Conservation (phyloP, 2,888 invertebrate genomes). For the Drosophila formosana region DNA sequence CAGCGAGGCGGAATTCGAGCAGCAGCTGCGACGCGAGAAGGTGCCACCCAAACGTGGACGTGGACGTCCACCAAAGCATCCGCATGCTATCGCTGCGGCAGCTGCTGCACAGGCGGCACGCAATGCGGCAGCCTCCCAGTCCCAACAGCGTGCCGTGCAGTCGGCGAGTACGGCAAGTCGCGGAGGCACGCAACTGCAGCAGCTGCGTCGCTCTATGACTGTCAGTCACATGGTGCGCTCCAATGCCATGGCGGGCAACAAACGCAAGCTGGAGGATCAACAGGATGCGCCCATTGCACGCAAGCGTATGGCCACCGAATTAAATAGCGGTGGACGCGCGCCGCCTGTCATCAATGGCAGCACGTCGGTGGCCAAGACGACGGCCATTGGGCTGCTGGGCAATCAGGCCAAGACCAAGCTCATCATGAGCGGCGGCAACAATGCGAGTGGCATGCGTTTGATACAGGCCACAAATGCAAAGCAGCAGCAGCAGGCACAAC, state of each 20-base stretch:
- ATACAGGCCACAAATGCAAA: slow-evolving; percentile 30
- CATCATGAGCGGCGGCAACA: slow-evolving; percentile 9
- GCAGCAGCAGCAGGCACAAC: slow-evolving; percentile 13
- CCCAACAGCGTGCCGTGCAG: slow-evolving; percentile 1
- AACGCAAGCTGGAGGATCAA: slow-evolving; percentile 65
- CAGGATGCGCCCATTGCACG: slow-evolving; percentile 53
- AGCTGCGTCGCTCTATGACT: slow-evolving; percentile 67
- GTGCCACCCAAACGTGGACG: slow-evolving; percentile 65
- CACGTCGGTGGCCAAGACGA: slow-evolving; percentile 29
- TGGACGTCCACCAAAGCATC: slow-evolving; percentile 69
- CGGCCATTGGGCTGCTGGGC: slow-evolving; percentile 8
- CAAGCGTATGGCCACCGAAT: slow-evolving; percentile 58
- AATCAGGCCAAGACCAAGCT: slow-evolving; percentile 31
- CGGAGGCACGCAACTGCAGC: slow-evolving; percentile 64
- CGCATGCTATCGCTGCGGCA: slow-evolving; percentile 20
- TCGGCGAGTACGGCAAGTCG: slow-evolving; percentile 12
- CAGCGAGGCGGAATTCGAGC: slow-evolving; percentile 59
- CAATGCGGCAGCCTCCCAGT: slow-evolving; percentile 2
- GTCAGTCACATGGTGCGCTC: slow-evolving; percentile 50
- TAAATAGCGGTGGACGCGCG: slow-evolving; percentile 7
- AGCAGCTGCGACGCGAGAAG: slow-evolving; percentile 55
- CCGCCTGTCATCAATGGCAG: slow-evolving; percentile 56
- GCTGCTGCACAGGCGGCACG: slow-evolving; percentile 14
- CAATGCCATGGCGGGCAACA: slow-evolving; percentile 28
- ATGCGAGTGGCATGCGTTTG: slow-evolving; percentile 30